phyloP scores from a whole-genome alignment of 2,113 vertebrate genomes.

The Phalacrocorax pelagicus region DNA sequence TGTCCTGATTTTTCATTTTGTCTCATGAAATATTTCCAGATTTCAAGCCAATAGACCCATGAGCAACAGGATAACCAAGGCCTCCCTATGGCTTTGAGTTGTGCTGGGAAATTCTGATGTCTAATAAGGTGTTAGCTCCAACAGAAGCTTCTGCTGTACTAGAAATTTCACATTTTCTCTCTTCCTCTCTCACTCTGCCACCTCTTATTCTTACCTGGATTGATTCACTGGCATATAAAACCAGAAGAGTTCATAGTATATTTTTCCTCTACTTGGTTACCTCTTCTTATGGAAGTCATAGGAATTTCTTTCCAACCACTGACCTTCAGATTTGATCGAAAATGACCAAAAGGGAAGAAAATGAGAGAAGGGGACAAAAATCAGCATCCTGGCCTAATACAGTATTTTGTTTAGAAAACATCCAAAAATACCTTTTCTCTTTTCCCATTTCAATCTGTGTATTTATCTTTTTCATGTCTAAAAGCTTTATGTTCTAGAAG shows the following conservation, averaged over 20 bases:
- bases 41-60: background rate
- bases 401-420: background rate
- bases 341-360: background rate
- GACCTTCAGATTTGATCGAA: background rate
- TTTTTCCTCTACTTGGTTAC: background rate
- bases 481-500: background rate
- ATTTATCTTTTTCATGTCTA: background rate
- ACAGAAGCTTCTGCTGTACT: background rate
- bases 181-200: background rate
- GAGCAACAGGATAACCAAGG: background rate
- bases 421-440: fast-evolving
- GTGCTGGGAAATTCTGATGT: background rate
- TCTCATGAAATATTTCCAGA: background rate
- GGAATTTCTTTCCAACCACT: background rate
- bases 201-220: background rate
- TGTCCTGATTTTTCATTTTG: background rate
- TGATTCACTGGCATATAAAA: background rate
- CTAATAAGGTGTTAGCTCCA: background rate
- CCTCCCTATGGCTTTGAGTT: background rate
- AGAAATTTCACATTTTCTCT: background rate
- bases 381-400: background rate
- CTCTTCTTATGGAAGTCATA: background rate
- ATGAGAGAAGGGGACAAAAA: background rate
- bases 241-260: background rate
- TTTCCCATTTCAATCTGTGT: background rate